phyloP scores from a whole-genome alignment of 1,140 invertebrate species.

The Drosophila ananassae region DNA sequence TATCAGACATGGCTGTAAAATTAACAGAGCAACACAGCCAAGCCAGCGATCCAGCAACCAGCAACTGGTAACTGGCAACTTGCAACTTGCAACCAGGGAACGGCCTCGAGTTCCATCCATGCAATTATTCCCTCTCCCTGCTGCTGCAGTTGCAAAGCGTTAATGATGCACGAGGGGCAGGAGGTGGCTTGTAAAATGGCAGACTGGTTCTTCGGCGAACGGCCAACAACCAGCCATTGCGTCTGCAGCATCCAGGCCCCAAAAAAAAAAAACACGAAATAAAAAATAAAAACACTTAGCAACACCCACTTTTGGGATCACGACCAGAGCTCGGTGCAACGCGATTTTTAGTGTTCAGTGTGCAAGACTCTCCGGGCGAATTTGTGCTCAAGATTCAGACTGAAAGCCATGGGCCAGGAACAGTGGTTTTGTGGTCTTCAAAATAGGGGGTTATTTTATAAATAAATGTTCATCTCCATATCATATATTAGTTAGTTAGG shows the following conservation, averaged over 20 bases:
- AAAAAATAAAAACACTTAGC: slow-evolving; percentile 55
- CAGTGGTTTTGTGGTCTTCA: slow-evolving; percentile 13
- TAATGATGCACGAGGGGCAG: slow-evolving; percentile 67
- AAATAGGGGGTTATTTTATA: neutral
- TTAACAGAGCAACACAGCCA: slow-evolving; percentile 78
- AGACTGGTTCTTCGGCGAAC: slow-evolving; percentile 61
- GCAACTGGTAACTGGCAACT: slow-evolving; percentile 16
- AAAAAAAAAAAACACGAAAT: slow-evolving; percentile 27
- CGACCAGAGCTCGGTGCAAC: slow-evolving; percentile 48
- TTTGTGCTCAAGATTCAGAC: neutral
- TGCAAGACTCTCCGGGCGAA: slow-evolving; percentile 16
- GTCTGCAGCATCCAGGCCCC: slow-evolving; percentile 66
- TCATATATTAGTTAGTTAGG: too few relatives aligned
- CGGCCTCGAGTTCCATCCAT: slow-evolving; percentile 61
- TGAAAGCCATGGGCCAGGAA: neutral
- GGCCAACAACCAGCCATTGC: slow-evolving; percentile 62
- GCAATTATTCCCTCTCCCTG: slow-evolving; percentile 75
- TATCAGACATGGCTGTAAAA: slow-evolving; percentile 83
- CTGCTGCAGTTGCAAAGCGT: slow-evolving; percentile 65
- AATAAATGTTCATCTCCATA: neutral
- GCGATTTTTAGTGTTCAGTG: slow-evolving; percentile 38
- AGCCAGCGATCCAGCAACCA: slow-evolving; percentile 28
- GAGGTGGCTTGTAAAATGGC: slow-evolving; percentile 70
- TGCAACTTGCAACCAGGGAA: slow-evolving; percentile 56
- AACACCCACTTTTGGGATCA: slow-evolving; percentile 81